These are phyloP conservation scores for Oenanthe oenanthe DNA, from an alignment of 2,113 vertebrate genomes.

Conservation along the genomic window DNA sequence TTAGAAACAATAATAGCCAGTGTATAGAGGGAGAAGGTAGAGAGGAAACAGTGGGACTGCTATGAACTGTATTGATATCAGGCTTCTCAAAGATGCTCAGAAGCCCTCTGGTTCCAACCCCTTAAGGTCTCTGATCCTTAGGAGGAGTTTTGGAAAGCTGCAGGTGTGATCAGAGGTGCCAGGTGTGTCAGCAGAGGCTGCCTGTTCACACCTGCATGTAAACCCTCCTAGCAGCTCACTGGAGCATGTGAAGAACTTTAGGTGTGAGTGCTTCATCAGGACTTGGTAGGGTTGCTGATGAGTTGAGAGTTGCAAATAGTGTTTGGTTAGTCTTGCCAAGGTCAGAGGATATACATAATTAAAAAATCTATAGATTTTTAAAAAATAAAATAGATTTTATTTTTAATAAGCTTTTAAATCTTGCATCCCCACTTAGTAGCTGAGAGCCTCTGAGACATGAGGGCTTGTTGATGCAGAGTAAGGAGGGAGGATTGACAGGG, in stretches of 20 bases:
- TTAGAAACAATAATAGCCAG: neutral
- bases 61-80: neutral
- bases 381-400: neutral
- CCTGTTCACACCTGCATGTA: neutral
- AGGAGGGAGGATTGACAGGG: neutral
- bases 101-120: neutral
- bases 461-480: neutral
- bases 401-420: neutral
- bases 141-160: neutral
- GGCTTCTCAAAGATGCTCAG: neutral
- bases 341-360: neutral
- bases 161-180: neutral
- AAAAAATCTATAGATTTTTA: neutral
- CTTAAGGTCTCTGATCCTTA: neutral
- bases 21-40: neutral
- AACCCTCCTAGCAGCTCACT: neutral
- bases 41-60: neutral
- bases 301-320: neutral
- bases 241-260: neutral
- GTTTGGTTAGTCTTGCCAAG: neutral
- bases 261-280: neutral
- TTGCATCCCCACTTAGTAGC: neutral
- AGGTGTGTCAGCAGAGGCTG: fast-evolving
- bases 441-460: neutral
- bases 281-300: neutral